Percentiles rank a stretch among this genome's conserved stretches.
phyloP scores from a whole-genome alignment of 2,113 vertebrate species.

The Tringa solitaria region DNA sequence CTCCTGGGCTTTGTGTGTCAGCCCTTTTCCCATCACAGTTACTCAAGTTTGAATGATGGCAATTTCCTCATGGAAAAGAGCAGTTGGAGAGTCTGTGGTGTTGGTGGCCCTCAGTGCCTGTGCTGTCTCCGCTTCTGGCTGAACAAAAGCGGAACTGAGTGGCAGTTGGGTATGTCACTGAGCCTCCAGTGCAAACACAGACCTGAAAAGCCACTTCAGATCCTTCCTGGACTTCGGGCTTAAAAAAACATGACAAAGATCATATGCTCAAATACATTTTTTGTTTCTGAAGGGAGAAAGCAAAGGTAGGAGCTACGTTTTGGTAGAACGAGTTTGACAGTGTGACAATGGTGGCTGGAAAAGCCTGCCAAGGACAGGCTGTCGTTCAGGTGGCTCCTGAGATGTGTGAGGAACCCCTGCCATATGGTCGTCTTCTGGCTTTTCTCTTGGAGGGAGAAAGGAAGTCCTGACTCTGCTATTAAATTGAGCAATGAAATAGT shows the following conservation, averaged over 20 bases:
- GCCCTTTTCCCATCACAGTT: background rate
- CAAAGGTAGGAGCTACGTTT: background rate
- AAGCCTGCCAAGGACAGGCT: background rate
- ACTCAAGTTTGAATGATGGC: background rate
- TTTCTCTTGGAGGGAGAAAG: background rate
- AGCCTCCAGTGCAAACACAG: background rate
- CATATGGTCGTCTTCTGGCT: background rate
- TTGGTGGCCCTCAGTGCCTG: background rate
- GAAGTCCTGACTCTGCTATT: background rate
- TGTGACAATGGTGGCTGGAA: background rate
- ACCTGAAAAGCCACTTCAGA: background rate
- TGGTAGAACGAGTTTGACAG: background rate
- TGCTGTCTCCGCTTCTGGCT: background rate
- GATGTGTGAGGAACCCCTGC: background rate
- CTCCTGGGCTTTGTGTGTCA: background rate
- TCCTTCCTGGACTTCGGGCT: background rate
- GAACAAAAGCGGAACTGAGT: background rate
- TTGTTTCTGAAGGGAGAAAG: background rate
- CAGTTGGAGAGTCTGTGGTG: background rate
- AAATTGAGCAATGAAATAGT: background rate
- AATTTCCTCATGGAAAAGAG: background rate
- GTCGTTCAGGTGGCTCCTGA: background rate
- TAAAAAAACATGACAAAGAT: fast-evolving
- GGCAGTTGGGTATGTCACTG: background rate
- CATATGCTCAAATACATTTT: background rate